These are phyloP conservation scores for Bathynomus jamesi DNA, from an alignment of 1,140 invertebrate genomes.

Conservation along the genomic window DNA sequence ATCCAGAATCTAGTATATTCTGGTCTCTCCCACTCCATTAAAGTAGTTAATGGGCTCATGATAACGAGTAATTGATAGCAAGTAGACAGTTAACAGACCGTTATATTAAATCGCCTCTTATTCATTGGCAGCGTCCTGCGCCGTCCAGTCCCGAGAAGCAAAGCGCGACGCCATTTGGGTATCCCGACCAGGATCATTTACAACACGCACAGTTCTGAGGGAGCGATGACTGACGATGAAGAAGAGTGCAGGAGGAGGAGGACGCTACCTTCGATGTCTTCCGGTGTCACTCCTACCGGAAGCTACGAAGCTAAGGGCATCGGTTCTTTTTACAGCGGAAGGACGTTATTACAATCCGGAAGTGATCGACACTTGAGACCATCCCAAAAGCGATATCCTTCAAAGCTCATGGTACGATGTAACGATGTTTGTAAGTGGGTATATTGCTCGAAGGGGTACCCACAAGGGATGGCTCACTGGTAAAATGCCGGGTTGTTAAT, in stretches of 20 bases:
- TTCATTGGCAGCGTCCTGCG: background rate
- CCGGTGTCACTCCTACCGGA: background rate
- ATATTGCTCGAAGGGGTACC: too few species aligned
- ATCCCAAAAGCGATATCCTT: background rate
- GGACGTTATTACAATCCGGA: too few species aligned
- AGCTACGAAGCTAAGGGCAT: background rate
- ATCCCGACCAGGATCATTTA: background rate
- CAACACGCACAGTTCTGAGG: background rate
- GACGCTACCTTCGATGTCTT: background rate
- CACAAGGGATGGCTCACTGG: too few species aligned
- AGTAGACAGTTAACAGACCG: too few species aligned
- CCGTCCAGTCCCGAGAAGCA: background rate
- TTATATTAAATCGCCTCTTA: too few species aligned
- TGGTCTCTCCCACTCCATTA: too few species aligned
- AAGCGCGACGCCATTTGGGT: background rate
- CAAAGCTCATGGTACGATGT: background rate
- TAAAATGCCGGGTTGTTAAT: too few species aligned
- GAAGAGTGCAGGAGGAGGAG: background rate
- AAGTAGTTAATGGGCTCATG: too few species aligned
- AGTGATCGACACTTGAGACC: background rate
- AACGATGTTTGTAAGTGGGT: too few species aligned
- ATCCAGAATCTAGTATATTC: too few species aligned
- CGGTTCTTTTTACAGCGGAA: background rate
- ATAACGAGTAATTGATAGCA: too few species aligned
- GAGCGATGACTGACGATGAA: background rate